These are phyloP conservation scores for Linnaemya vulpina DNA, from an alignment of 2,888 invertebrate species.

Conservation along the genomic window DNA sequence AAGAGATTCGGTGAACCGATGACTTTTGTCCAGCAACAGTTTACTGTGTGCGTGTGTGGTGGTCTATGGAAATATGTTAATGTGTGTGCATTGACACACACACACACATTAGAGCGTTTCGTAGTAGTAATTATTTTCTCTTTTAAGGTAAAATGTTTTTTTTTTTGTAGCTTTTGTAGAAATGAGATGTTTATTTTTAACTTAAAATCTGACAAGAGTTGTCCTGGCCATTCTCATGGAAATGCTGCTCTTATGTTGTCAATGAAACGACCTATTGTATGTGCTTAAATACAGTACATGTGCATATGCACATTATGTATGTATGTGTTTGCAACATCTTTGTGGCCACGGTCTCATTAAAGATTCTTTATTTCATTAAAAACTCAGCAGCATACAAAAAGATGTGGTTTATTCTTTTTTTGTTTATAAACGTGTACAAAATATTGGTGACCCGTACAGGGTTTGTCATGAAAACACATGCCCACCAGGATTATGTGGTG, in stretches of 20 bases:
- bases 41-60: not conserved
- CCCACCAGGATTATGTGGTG: not conserved
- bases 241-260: not conserved
- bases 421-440: not conserved
- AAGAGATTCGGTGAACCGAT: slow-evolving; percentile 37
- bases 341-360: slow-evolving; percentile 13
- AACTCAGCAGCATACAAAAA: not conserved
- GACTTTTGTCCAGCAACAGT: slow-evolving; percentile 15
- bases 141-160: too few relatives aligned
- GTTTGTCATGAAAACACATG: not conserved
- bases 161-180: too few relatives aligned
- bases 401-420: not conserved
- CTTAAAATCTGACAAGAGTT: too few relatives aligned
- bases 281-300: too few relatives aligned
- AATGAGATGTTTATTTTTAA: too few relatives aligned
- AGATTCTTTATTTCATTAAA: slow-evolving; percentile 35
- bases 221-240: too few relatives aligned
- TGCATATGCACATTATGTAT: too few relatives aligned
- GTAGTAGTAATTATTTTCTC: too few relatives aligned
- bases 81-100: not conserved
- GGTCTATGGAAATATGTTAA: not conserved
- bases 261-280: not conserved
- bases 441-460: slow-evolving; percentile 8
- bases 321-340: not conserved
- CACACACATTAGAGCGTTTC: not conserved